A percentile compares a stretch with the other conserved stretches of the same genome.
These are phyloP conservation scores for Hyles vespertilio DNA, from an alignment of 1,140 invertebrate species.

Conservation along the genomic window DNA sequence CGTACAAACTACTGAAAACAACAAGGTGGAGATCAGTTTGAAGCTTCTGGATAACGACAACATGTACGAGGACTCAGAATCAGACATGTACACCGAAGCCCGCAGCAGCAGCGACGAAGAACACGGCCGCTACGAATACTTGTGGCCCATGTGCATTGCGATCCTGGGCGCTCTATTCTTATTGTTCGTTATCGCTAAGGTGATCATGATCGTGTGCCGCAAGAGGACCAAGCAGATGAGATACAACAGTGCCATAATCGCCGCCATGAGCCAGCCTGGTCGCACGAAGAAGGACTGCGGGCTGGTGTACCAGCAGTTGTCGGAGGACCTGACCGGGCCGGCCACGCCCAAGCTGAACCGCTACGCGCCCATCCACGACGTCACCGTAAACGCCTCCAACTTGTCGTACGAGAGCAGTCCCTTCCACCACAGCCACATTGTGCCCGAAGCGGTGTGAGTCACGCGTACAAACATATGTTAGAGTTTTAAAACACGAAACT, in stretches of 20 bases:
- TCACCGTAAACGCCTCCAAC: constrained; percentile 75
- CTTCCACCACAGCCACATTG: constrained; percentile 80
- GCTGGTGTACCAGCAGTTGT: constrained; percentile 77
- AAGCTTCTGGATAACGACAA: constrained; percentile 57
- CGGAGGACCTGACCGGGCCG: constrained; percentile 76
- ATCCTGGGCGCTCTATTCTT: constrained; percentile 66
- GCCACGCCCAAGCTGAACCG: constrained; percentile 77
- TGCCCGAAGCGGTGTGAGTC: constrained; percentile 78
- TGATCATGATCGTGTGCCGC: constrained; percentile 67
- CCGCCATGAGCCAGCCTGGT: constrained; percentile 58
- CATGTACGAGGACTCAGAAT: constrained; percentile 47
- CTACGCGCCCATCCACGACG: constrained; percentile 73
- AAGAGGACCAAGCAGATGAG: constrained; percentile 74
- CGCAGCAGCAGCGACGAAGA: constrained; percentile 50
- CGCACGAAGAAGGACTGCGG: constrained; percentile 73
- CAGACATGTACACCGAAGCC: constrained; percentile 63
- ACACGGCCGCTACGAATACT: constrained; percentile 68
- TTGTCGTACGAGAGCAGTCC: constrained; percentile 79
- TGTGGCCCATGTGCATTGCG: constrained; percentile 71
- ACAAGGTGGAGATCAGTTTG: constrained; percentile 64
- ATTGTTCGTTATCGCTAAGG: constrained; percentile 69
- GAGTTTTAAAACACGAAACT: constrained; percentile 50
- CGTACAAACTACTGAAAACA: constrained; percentile 34
- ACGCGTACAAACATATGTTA: constrained; percentile 33
- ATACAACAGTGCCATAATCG: constrained; percentile 74